Evolutionary conservation across 2,113 vertebrate species (phyloP).

Genomic region (Garra rufa): DNA sequence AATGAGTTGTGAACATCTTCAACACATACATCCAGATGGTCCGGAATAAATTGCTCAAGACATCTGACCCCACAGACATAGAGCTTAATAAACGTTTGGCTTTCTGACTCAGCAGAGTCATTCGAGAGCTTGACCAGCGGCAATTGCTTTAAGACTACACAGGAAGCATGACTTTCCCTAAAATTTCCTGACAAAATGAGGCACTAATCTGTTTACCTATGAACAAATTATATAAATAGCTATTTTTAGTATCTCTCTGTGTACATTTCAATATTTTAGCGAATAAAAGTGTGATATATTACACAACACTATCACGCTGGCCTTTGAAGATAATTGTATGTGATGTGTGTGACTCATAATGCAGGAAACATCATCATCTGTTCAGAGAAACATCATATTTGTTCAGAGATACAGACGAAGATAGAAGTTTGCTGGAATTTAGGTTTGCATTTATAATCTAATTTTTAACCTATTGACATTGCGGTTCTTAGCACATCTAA

Average conservation of each 20-base stretch:
- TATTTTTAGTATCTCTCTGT: neutral
- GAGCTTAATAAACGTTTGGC: neutral
- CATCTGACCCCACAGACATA: constrained; percentile 24
- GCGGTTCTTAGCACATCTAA: neutral
- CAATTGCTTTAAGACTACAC: neutral
- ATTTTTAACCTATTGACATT: neutral
- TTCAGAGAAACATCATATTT: neutral
- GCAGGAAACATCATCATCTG: neutral
- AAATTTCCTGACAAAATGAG: neutral
- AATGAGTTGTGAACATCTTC: neutral
- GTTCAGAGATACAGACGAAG: neutral
- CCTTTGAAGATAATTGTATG: constrained; percentile 1
- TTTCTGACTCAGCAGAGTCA: constrained; percentile 5
- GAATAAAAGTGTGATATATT: neutral
- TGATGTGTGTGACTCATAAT: neutral
- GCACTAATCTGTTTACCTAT: neutral
- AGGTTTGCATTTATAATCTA: neutral
- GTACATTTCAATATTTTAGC: neutral
- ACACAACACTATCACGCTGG: neutral
- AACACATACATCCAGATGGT: neutral
- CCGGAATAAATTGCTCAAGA: neutral
- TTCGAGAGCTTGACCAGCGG: neutral
- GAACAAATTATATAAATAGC: neutral
- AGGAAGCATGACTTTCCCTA: neutral
- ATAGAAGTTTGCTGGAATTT: neutral